These are phyloP conservation scores for Pammene fasciana DNA, from an alignment of 2,888 invertebrate genomes.

Conservation along the genomic window DNA sequence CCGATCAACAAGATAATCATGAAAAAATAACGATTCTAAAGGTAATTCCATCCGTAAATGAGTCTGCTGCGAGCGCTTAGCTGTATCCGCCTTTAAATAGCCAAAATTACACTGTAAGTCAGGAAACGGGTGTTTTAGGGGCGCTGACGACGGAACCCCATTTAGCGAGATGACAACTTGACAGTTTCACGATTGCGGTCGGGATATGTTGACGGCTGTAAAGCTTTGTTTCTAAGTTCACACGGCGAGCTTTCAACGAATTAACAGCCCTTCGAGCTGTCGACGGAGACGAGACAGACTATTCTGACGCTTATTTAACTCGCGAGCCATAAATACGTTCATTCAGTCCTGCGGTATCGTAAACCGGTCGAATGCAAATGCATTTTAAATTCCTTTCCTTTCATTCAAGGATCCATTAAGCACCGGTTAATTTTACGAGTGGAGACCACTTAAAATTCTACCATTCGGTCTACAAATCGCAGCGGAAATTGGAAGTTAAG, in stretches of 20 bases:
- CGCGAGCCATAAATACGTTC: constrained; percentile 34
- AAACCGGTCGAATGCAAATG: constrained; percentile 47
- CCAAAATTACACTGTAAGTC: constrained; percentile 57
- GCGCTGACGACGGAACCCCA: constrained; percentile 74
- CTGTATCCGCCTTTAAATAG: constrained; percentile 53
- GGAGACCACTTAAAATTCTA: constrained; percentile 57
- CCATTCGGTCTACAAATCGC: constrained; percentile 61
- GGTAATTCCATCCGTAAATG: constrained; percentile 36
- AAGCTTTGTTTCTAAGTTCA: constrained; percentile 63
- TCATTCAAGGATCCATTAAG: constrained; percentile 62
- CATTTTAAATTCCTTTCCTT: constrained; percentile 66
- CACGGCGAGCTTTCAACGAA: constrained; percentile 68
- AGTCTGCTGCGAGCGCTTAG: constrained; percentile 47
- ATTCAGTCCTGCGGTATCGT: constrained; percentile 43
- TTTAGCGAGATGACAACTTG: constrained; percentile 75
- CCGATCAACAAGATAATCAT: constrained; percentile 20
- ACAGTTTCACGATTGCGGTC: constrained; percentile 66
- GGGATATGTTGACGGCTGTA: constrained; percentile 61
- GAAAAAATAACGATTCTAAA: constrained; percentile 15
- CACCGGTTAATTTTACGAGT: constrained; percentile 69
- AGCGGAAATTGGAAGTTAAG: constrained; percentile 71
- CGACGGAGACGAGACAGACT: constrained; percentile 41
- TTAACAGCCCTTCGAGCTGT: constrained; percentile 53
- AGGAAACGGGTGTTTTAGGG: constrained; percentile 76
- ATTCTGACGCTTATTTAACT: constrained; percentile 27